Percentiles rank a stretch among this genome's conserved stretches.
Evolutionary conservation across 2,113 vertebrate genomes (phyloP).

Genomic region (Oenanthe oenanthe): DNA sequence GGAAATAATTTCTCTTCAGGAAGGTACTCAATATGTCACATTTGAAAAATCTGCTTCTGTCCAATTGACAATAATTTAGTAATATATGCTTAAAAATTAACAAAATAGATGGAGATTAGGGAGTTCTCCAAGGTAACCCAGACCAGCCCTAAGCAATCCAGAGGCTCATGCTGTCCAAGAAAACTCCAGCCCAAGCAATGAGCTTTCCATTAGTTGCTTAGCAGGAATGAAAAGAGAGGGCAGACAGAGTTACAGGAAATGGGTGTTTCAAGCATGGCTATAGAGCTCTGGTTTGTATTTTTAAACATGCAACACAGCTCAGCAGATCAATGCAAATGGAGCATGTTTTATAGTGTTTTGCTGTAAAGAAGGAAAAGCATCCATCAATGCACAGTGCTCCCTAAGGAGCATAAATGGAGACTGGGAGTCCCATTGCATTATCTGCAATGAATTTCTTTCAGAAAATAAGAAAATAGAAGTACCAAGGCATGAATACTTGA

Average conservation of each 20-base stretch:
- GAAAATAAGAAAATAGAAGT: background rate
- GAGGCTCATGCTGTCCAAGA: background rate
- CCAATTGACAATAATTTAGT: background rate
- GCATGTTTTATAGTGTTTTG: slow-evolving; percentile 23
- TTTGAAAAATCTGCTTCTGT: background rate
- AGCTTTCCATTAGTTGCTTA: background rate
- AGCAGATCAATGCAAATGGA: slow-evolving; percentile 47
- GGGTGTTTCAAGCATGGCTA: background rate
- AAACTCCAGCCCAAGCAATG: background rate
- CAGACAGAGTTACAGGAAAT: background rate
- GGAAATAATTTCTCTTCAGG: background rate
- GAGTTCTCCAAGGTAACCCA: background rate
- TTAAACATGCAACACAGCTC: background rate
- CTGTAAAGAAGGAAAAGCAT: slow-evolving; percentile 20
- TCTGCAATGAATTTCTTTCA: slow-evolving; percentile 27
- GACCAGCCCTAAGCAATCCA: background rate
- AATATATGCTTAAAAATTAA: background rate
- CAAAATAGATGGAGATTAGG: background rate
- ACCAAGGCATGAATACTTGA: slow-evolving; percentile 20
- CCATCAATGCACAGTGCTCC: slow-evolving; percentile 13
- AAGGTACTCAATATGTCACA: background rate
- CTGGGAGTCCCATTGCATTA: slow-evolving; percentile 18
- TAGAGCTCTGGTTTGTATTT: background rate
- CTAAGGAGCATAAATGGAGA: slow-evolving; percentile 47
- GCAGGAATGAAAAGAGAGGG: background rate